Percentiles rank a stretch among this genome's conserved stretches.
Evolutionary conservation across 2,113 vertebrate genomes (phyloP).

Genomic region (Ceyx cyanopectus): DNA sequence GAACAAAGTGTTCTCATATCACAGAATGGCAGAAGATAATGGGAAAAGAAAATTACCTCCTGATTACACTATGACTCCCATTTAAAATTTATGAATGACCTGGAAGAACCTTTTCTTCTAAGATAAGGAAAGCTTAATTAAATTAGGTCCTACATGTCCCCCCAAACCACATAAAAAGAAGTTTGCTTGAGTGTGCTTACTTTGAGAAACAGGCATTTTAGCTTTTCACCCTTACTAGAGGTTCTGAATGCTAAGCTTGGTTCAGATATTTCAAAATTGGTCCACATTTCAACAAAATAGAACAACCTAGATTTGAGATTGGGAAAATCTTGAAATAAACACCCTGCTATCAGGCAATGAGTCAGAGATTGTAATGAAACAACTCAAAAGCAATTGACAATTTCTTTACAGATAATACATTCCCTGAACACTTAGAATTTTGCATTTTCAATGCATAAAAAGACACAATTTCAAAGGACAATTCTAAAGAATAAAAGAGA

Average conservation of each 20-base stretch:
- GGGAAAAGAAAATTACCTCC: constrained; percentile 38
- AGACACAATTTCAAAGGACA: background rate
- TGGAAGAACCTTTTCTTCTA: background rate
- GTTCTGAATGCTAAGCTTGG: background rate
- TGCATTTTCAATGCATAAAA: background rate
- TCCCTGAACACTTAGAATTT: background rate
- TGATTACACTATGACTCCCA: background rate
- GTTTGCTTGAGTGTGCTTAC: background rate
- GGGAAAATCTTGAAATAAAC: background rate
- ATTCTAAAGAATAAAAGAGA: background rate
- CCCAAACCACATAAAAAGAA: background rate
- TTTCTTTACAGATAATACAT: background rate
- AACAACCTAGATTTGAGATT: background rate
- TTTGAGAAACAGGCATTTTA: background rate
- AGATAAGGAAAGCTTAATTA: background rate
- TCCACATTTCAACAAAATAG: background rate
- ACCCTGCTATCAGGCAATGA: background rate
- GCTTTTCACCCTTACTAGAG: background rate
- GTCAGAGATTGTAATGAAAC: background rate
- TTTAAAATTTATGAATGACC: constrained; percentile 41
- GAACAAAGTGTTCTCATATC: constrained; percentile 17
- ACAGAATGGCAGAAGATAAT: constrained; percentile 22
- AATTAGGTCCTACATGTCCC: background rate
- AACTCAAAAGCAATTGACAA: background rate
- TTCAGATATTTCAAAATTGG: background rate